Percentiles rank a stretch among this genome's conserved stretches.
Conservation (phyloP, 2,888 invertebrate genomes). For the Pristionchus exspectatus region DNA sequence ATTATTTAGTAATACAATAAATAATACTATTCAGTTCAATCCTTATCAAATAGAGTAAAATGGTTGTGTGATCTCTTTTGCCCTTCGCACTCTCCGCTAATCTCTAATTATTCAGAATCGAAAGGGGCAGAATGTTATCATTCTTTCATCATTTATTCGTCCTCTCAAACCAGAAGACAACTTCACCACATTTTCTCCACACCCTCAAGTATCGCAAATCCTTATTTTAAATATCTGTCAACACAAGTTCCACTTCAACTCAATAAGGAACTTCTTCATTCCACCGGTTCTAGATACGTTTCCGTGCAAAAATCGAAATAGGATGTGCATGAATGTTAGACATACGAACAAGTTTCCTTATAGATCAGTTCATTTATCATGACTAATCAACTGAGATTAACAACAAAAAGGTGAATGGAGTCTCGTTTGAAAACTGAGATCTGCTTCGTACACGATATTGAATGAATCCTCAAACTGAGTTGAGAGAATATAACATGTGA, state of each 20-base stretch:
- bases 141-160: neutral
- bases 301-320: neutral
- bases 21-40: too few species aligned
- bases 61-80: neutral
- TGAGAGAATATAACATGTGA: neutral
- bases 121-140: neutral
- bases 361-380: neutral
- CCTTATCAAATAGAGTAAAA: neutral
- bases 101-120: constrained; percentile 6
- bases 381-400: neutral
- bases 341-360: neutral
- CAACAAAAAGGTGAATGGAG: neutral
- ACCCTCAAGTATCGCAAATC: neutral
- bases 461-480: constrained; percentile 6
- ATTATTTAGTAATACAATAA: too few species aligned
- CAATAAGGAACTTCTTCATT: neutral
- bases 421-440: neutral
- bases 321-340: neutral
- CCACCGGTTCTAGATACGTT: neutral
- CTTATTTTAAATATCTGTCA: neutral
- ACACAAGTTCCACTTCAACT: neutral
- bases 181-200: constrained; percentile 6
- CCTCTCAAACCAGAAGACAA: neutral
- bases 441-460: neutral
- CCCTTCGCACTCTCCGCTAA: neutral